Base-by-base conservation (phyloP, 2,888 invertebrate genomes). In the Polydrusus pterygomalis region DNA sequence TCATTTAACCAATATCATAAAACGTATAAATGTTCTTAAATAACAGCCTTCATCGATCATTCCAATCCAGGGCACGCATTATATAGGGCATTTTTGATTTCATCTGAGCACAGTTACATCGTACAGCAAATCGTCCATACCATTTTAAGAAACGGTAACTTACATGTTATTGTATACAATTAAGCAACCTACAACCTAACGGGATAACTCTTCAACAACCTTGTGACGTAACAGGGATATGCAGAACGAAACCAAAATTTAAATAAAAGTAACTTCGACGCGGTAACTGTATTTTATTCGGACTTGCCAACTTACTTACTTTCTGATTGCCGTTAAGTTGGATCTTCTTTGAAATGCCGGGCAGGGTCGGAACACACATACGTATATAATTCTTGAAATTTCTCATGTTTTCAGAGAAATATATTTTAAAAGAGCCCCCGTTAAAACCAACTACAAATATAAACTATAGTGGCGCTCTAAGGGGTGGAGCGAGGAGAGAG, bases 181-280 rank as follows among this genome's bases (percentile, higher is more conserved):
- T 70, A 75, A 75, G 70, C 75, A 75, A 71, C 75, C 71, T 68
- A 75, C 75, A 65, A 56, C 56, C 71, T 76, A 76, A 76, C 76
- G 76, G 76, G 72, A 63, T 69, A 40, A 30, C 56, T 54, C 58
- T 69, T 51, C 56, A 62, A 75, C 75, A 80, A 77, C 82, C 82
- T 82, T 82, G 82, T 81, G 82, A 81, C 82, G 82, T 69, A 77
- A 74, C 63, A 62, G 69, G 77, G 78, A 80, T 78, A 80, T 80
- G 83, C 83, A 82, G 84, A 85, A 86, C 82, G 86, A 86, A 86
- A 85, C 83, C 85, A 86, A 86, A 86, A 86, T 85, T 84, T 84
- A 83, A 85, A 85, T 84, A 86, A 86, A 86, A 86, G 86, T 85
- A 85, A 86, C 85, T 83, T 81, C 80, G 81, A 67, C 77, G 73